A percentile compares a stretch with the other conserved stretches of the same genome.
Conservation (phyloP, 30 jellyfish, hydroid and myxozoan species). For the Clytia hemisphaerica region DNA sequence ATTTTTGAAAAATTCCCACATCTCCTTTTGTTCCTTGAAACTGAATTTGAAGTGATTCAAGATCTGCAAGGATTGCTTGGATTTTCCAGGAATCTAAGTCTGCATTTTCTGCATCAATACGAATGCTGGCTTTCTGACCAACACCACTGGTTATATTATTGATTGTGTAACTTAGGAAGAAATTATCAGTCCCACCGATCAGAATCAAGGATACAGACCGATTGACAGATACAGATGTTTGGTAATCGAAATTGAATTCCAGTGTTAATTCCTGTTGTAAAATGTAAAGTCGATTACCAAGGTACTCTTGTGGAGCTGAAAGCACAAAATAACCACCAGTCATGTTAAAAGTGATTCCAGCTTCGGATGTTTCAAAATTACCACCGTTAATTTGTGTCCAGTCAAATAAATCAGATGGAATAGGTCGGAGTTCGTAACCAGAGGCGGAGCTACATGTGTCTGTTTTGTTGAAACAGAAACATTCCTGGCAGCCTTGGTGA, state of each 20-base stretch:
- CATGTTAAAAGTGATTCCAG: background rate
- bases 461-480: slow-evolving; percentile 69
- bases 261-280: slow-evolving; percentile 40
- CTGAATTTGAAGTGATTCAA: background rate
- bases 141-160: no score
- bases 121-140: no score
- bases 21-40: background rate
- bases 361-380: background rate
- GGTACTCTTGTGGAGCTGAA: slow-evolving; percentile 39
- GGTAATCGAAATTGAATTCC: no score
- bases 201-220: no score
- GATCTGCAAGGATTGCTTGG: background rate
- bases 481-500: slow-evolving; percentile 58
- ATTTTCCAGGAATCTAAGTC: no score
- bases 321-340: background rate
- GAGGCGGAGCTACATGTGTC: slow-evolving; percentile 38
- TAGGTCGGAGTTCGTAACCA: background rate
- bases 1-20: background rate
- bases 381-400: background rate
- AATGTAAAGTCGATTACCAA: slow-evolving; percentile 47
- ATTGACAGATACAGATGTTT: no score
- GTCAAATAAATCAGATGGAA: background rate
- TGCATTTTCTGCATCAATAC: no score
- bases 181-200: no score
- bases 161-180: no score